Evolutionary conservation across 2,888 invertebrate species (phyloP), one percentile per base, ranked within the genome.

Genomic region (Xanthia togata): DNA sequence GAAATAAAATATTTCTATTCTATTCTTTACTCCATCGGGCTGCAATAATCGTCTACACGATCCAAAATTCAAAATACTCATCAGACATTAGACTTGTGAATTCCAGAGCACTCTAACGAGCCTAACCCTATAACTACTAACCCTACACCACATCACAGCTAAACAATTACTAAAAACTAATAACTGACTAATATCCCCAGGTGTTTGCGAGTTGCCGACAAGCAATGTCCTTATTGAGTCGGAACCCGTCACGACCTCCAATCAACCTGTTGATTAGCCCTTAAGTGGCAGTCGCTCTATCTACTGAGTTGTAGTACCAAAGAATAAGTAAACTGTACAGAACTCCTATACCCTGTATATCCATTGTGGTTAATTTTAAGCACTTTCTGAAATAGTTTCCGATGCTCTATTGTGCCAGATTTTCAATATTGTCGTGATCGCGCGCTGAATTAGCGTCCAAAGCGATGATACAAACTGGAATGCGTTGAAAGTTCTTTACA

Each of bases 201-300:
- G 73, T 84, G 74, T 79, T 79, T 73, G 73, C 83, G 55, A 73
- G 64, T 76, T 68, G 76, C 75, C 77, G 83, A 86, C 85, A 83
- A 81, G 84, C 85, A 85, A 89, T 84, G 85, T 89, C 88, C 85
- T 90, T 90, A 92, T 89, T 87, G 82, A 90, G 88, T 92, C 89
- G 91, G 91, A 92, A 90, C 87, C 87, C 73, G 86, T 87, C 88
- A 88, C 87, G 76, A 86, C 83, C 89, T 88, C 89, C 93, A 92
- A 94, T 94, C 92, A 90, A 89, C 89, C 89, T 90, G 92, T 92
- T 92, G 94, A 94, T 94, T 94, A 91, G 92, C 83, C 87, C 83
- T 90, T 93, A 92, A 93, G 91, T 92, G 92, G 85, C 77, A 80
- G 86, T 79, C 75, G 73, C 70, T 86, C 81, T 78, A 83, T 86